Conservation (phyloP, 1,140 invertebrate genomes). For the Ceratina calcarata region DNA sequence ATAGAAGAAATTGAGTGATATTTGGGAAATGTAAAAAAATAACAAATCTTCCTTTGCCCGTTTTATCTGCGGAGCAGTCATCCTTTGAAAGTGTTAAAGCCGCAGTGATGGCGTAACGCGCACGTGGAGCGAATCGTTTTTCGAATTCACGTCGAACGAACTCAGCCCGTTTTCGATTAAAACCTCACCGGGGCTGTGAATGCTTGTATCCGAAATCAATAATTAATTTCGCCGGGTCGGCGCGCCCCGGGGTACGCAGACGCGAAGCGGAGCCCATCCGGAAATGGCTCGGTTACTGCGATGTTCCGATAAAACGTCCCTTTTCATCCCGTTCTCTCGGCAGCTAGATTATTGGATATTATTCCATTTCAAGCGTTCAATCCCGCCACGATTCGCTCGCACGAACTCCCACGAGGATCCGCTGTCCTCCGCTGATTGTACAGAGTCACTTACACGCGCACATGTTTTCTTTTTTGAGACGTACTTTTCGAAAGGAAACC, state of each 20-base stretch:
- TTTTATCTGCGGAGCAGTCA: not conserved
- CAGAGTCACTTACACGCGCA: constrained; percentile 28
- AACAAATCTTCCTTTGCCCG: not conserved
- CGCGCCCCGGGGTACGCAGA: constrained; percentile 43
- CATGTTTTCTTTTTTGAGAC: too few relatives aligned
- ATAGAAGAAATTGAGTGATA: not conserved
- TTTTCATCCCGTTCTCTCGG: constrained; percentile 73
- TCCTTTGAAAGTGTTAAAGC: constrained; percentile 2
- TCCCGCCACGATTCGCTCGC: constrained; percentile 76
- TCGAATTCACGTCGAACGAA: constrained; percentile 48
- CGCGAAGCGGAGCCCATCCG: constrained; percentile 57
- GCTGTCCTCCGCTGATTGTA: constrained; percentile 68
- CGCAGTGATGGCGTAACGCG: constrained; percentile 22
- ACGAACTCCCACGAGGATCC: constrained; percentile 67
- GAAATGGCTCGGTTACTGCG: constrained; percentile 65
- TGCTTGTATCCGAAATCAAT: constrained; percentile 78
- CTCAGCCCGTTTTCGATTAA: constrained; percentile 72
- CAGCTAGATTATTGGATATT: constrained; percentile 78
- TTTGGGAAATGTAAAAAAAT: not conserved
- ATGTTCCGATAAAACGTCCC: constrained; percentile 74
- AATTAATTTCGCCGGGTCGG: constrained; percentile 74
- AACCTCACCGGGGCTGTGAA: constrained; percentile 64
- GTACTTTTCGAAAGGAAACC: too few relatives aligned
- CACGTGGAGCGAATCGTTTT: constrained; percentile 45
- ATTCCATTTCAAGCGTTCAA: constrained; percentile 79